A percentile compares a stretch with the other conserved stretches of the same genome.
Evolutionary conservation across 2,888 invertebrate species (phyloP).

Genomic region (Drosophila eohydei): DNA sequence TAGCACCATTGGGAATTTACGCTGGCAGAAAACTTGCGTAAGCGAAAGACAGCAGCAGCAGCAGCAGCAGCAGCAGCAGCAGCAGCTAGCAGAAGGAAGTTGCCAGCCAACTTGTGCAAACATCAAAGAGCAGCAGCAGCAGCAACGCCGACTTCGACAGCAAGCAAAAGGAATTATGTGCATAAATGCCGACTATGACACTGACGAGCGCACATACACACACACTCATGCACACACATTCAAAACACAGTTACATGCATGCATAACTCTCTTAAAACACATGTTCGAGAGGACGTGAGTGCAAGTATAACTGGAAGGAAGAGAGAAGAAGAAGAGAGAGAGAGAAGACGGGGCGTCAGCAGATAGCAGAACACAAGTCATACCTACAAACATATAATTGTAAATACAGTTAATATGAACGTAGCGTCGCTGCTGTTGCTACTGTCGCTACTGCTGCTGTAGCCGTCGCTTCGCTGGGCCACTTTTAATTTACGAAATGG

Average conservation of each 20-base stretch:
- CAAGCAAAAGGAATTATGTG: constrained; percentile 56
- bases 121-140: constrained; percentile 70
- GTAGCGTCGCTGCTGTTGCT: constrained; percentile 31
- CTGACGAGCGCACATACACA: constrained; percentile 14
- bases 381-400: constrained; percentile 59
- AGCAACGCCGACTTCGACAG: constrained; percentile 15
- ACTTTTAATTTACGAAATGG: constrained; percentile 82
- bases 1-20: constrained; percentile 85
- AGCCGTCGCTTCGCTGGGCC: constrained; percentile 63
- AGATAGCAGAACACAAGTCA: constrained; percentile 12
- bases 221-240: neutral
- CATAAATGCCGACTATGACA: constrained; percentile 47
- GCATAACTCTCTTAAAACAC: constrained; percentile 29
- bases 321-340: constrained; percentile 6
- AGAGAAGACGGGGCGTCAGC: neutral
- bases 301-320: constrained; percentile 6
- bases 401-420: constrained; percentile 76
- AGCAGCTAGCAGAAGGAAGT: constrained; percentile 39
- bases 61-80: constrained; percentile 26
- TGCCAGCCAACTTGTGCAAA: constrained; percentile 71
- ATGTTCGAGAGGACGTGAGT: constrained; percentile 21
- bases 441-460: constrained; percentile 15
- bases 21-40: constrained; percentile 43
- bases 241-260: constrained; percentile 21
- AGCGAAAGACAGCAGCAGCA: constrained; percentile 32